A percentile compares a stretch with the other conserved stretches of the same genome.
phyloP scores from a whole-genome alignment of 2,888 invertebrate genomes.

The Helicoverpa assulta region DNA sequence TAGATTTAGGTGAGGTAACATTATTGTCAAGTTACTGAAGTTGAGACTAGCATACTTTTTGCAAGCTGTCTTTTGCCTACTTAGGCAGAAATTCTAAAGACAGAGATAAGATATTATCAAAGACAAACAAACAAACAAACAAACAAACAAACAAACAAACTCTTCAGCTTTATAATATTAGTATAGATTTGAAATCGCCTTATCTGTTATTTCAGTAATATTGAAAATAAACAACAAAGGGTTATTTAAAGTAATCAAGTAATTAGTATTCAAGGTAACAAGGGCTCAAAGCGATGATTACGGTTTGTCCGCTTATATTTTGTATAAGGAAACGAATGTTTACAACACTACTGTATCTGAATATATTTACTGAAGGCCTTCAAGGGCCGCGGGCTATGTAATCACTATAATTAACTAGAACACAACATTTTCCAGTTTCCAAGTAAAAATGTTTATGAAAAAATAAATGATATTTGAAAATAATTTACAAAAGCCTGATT shows the following conservation, averaged over 20 bases:
- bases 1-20: not conserved
- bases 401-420: conserved; percentile 42
- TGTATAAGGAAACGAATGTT: conserved; percentile 58
- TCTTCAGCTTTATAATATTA: too few species aligned
- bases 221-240: conserved; percentile 58
- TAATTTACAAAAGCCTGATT: conserved; percentile 25
- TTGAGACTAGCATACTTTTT: not conserved
- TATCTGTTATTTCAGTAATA: conserved; percentile 19
- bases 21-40: too few species aligned
- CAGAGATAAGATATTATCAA: too few species aligned
- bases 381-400: conserved; percentile 41
- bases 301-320: conserved; percentile 51
- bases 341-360: conserved; percentile 24
- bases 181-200: not conserved
- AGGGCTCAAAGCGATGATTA: conserved; percentile 66
- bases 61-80: not conserved
- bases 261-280: conserved; percentile 83
- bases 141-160: too few species aligned
- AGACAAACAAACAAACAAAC: too few species aligned
- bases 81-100: too few species aligned
- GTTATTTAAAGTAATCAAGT: conserved; percentile 69
- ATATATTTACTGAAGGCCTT: conserved; percentile 43
- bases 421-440: conserved; percentile 7
- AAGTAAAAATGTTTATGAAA: not conserved
- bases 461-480: not conserved